Evolutionary conservation across 2,888 invertebrate species (phyloP).

Genomic region (Cryptosula pallasiana): DNA sequence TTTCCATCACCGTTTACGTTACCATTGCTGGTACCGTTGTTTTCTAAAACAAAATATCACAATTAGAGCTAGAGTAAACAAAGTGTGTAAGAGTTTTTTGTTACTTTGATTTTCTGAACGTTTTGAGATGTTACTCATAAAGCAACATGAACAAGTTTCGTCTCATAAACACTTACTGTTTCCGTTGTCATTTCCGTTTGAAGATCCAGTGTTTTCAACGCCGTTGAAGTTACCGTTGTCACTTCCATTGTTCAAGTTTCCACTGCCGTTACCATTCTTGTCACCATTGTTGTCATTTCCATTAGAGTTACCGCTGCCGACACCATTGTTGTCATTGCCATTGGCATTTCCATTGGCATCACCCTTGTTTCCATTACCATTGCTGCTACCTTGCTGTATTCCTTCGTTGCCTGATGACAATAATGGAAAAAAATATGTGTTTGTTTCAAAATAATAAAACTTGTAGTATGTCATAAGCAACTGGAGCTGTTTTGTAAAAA

Average conservation of each 20-base stretch:
- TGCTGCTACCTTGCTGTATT: background rate
- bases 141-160: too few relatives aligned
- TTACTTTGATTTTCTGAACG: too few relatives aligned
- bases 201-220: background rate
- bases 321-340: slow-evolving; percentile 11
- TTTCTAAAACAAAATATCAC: background rate
- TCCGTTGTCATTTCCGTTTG: slow-evolving; percentile 22
- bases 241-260: background rate
- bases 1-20: slow-evolving; percentile 14
- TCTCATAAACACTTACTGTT: slow-evolving; percentile 18
- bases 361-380: slow-evolving; percentile 1
- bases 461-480: too few relatives aligned
- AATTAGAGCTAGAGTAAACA: background rate
- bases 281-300: slow-evolving; percentile 15
- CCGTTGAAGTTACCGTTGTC: slow-evolving; percentile 7
- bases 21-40: slow-evolving; percentile 13
- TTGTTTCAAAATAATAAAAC: background rate
- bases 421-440: background rate
- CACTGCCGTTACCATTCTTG: slow-evolving; percentile 14
- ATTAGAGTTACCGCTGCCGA: slow-evolving; percentile 19
- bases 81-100: too few relatives aligned
- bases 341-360: slow-evolving; percentile 19
- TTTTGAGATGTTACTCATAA: too few relatives aligned
- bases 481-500: too few relatives aligned
- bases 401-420: background rate